Conservation (phyloP, 2,797 vertebrate genomes). For the Semaprochilodus insignis region DNA sequence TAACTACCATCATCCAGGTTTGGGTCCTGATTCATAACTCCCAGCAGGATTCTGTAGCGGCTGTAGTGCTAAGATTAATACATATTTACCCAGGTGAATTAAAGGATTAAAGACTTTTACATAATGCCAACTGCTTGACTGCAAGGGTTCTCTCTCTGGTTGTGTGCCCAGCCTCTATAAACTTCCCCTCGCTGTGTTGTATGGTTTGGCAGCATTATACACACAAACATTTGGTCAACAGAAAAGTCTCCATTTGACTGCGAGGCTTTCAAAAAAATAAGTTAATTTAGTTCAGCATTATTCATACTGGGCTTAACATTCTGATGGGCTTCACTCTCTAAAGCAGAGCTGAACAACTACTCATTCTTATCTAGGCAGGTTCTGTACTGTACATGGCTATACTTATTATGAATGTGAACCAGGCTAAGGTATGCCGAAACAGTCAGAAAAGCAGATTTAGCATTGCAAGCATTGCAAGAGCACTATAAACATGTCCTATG, state of each 20-base stretch:
- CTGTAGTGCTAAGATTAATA: not conserved
- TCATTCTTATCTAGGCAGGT: constrained; percentile 29
- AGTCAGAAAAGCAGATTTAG: not conserved
- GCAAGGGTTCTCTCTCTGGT: constrained; percentile 67
- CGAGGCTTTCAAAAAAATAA: constrained; percentile 71
- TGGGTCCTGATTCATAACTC: no score
- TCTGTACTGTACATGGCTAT: not conserved
- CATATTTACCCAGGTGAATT: constrained; percentile 8
- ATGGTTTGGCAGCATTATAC: constrained; percentile 75
- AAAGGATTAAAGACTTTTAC: constrained; percentile 31
- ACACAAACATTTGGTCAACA: constrained; percentile 75
- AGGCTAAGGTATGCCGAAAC: not conserved
- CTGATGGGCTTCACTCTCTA: constrained; percentile 43
- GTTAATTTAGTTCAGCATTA: constrained; percentile 72
- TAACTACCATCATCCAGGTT: no score
- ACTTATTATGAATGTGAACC: not conserved
- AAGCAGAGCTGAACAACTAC: constrained; percentile 30
- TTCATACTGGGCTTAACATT: constrained; percentile 52
- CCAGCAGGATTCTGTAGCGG: no score
- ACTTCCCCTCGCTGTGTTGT: constrained; percentile 62
- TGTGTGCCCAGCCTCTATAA: constrained; percentile 68
- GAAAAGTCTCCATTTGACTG: constrained; percentile 74
- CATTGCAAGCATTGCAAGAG: no score
- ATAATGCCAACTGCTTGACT: constrained; percentile 40
- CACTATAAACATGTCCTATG: no score